phyloP scores from a whole-genome alignment of 2,797 vertebrate species.

The Sebastes diploproa region DNA sequence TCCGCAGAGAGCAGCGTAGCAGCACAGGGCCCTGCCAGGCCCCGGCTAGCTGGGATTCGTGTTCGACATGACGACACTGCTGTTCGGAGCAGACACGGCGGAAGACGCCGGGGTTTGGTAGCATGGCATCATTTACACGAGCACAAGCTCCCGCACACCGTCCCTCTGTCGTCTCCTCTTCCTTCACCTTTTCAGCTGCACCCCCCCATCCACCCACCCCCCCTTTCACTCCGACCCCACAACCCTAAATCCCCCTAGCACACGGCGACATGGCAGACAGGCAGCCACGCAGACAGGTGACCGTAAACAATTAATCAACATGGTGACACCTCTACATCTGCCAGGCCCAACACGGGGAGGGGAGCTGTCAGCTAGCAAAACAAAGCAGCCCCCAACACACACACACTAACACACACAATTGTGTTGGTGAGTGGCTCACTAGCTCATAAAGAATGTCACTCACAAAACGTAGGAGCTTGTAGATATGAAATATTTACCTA shows the following conservation, averaged over 20 bases:
- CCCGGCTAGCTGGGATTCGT: slow-evolving; percentile 67
- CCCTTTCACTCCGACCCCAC: slow-evolving; percentile 64
- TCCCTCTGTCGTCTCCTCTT: slow-evolving; percentile 59
- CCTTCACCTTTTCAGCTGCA: slow-evolving; percentile 67
- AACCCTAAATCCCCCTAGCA: slow-evolving; percentile 77
- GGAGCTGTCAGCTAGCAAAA: slow-evolving; percentile 81
- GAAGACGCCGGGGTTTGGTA: slow-evolving; percentile 68
- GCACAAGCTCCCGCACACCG: slow-evolving; percentile 36
- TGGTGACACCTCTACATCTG: slow-evolving; percentile 91
- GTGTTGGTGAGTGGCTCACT: slow-evolving; percentile 26
- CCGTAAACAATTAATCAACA: slow-evolving; percentile 89
- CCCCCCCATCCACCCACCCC: background rate
- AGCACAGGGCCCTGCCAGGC: slow-evolving; percentile 52
- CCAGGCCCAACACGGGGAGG: slow-evolving; percentile 80
- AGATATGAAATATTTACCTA: slow-evolving; percentile 67
- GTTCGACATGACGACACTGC: slow-evolving; percentile 80
- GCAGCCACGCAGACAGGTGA: slow-evolving; percentile 86
- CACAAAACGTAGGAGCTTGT: slow-evolving; percentile 46
- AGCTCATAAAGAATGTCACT: slow-evolving; percentile 68
- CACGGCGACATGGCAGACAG: slow-evolving; percentile 81
- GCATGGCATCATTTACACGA: slow-evolving; percentile 61
- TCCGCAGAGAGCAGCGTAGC: slow-evolving; percentile 3
- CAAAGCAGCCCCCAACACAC: slow-evolving; percentile 72
- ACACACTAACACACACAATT: slow-evolving; percentile 25
- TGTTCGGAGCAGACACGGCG: slow-evolving; percentile 79